These are phyloP conservation scores for Sinocyclocheilus anshuiensis DNA, from an alignment of 2,113 vertebrate genomes.

Conservation along the genomic window DNA sequence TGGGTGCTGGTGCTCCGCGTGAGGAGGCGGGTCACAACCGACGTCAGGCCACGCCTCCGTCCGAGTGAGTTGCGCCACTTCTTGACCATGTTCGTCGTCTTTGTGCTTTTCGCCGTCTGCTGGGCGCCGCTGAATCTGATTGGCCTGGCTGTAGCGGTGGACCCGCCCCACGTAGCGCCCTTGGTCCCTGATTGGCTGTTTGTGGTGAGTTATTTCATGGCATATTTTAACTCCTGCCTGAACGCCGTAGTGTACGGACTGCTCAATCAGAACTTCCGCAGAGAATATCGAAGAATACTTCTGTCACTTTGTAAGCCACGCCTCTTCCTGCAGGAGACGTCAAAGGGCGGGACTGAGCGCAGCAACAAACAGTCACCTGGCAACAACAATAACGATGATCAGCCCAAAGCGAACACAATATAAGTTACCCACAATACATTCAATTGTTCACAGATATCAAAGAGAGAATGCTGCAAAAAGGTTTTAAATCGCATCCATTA, in stretches of 20 bases:
- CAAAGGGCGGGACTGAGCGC: conserved; percentile 71
- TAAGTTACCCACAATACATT: conserved; percentile 51
- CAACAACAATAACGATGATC: conserved; percentile 74
- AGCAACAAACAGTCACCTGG: conserved; percentile 76
- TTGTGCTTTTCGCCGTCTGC: conserved; percentile 84
- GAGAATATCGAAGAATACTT: conserved; percentile 81
- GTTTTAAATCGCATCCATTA: neutral
- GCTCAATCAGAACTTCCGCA: conserved; percentile 84
- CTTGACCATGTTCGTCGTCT: conserved; percentile 84
- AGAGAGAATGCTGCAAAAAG: conserved; percentile 18
- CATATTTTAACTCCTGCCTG: conserved; percentile 87
- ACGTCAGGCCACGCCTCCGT: conserved; percentile 70
- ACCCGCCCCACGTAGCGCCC: conserved; percentile 75
- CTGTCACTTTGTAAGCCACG: conserved; percentile 75
- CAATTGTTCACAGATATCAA: neutral
- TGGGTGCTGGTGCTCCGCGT: conserved; percentile 82
- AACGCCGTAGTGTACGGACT: conserved; percentile 84
- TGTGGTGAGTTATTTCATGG: conserved; percentile 83
- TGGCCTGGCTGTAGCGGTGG: conserved; percentile 78
- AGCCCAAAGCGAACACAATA: conserved; percentile 66
- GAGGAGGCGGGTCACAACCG: conserved; percentile 75
- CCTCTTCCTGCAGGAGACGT: conserved; percentile 75
- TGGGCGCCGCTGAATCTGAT: conserved; percentile 84
- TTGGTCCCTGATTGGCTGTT: conserved; percentile 82
- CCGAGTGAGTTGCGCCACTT: conserved; percentile 79